Evolutionary conservation across 2,113 vertebrate genomes (phyloP), one percentile per base, ranked within the genome.

Genomic region (Pagrus major): DNA sequence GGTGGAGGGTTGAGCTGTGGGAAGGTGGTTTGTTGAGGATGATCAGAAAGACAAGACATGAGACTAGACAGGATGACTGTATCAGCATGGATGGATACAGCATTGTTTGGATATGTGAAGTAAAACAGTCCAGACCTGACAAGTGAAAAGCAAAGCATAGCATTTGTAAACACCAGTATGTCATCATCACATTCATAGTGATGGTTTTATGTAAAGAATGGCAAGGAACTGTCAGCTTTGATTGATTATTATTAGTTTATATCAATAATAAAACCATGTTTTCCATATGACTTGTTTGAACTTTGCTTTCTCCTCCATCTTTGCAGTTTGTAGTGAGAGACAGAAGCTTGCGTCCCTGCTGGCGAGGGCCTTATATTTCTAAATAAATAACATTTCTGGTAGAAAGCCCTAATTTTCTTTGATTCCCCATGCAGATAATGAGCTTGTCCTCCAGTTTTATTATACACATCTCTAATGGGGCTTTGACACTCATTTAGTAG

Each of bases 21-120:
- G 73, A 68, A 37, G n/a, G 37, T 5, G 44, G 67, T 73, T 73
- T 85, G 73, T 61, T 74, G 74, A 86, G 31, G 71, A 80, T 68
- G 67, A 88, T 76, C 76, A 75, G 76, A 85, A 63, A 80, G 71
- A 80, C 74, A 37, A 78, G 58, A 41, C 46, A 78, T 31, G n/a
- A 3, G 60, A 74, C 33, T 25, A 11, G 71, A 60, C 31, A 76
- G 64, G 44, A 83, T 27, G 54, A 58, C 71, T 69, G 60, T 61
- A 71, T 76, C 84, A 67, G 76, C 59, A 49, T 46, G 31, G 76
- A 66, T 56, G 47, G n/a, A 74, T 69, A 29, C 55, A 77, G 12
- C 27, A 3, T 60, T 58, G 76, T 71, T 23, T 10, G 52, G 58
- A 65, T 80, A 31, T 75, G 61, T 71, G 39, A 76, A 58, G 47